These are phyloP conservation scores for Yponomeuta evonymella DNA, from an alignment of 2,888 invertebrate species.

Conservation along the genomic window DNA sequence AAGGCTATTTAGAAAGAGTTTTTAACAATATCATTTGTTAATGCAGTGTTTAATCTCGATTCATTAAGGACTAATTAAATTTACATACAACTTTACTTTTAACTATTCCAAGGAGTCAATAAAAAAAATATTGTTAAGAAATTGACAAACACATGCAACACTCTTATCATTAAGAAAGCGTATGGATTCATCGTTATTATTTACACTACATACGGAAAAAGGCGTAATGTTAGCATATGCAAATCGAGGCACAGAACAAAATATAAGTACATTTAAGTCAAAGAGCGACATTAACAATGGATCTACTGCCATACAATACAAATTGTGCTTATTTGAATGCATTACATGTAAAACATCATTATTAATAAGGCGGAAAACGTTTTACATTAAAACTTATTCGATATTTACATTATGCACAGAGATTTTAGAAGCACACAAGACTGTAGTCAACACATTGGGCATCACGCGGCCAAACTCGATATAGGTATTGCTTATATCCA, in stretches of 20 bases:
- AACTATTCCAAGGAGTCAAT: constrained; percentile 37
- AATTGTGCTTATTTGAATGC: background rate
- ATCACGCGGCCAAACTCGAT: constrained; percentile 38
- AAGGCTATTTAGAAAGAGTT: background rate
- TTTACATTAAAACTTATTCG: constrained; percentile 41
- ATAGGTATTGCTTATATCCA: constrained; percentile 43
- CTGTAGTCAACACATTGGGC: constrained; percentile 26
- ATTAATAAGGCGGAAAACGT: constrained; percentile 65
- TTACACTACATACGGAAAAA: constrained; percentile 61
- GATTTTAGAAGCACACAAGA: constrained; percentile 52
- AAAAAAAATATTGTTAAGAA: constrained; percentile 64
- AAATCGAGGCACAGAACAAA: constrained; percentile 61
- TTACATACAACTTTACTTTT: constrained; percentile 44
- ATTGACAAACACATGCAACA: constrained; percentile 72
- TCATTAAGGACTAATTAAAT: constrained; percentile 47
- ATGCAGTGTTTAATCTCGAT: constrained; percentile 52
- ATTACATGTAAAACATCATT: constrained; percentile 30
- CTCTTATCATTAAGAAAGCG: constrained; percentile 73
- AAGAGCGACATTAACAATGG: constrained; percentile 19
- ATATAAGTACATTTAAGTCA: constrained; percentile 31
- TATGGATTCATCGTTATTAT: constrained; percentile 71
- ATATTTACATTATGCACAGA: constrained; percentile 73
- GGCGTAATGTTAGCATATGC: constrained; percentile 56
- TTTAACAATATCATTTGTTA: background rate
- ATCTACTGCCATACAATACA: constrained; percentile 34